Percentiles rank a stretch among this genome's conserved stretches.
phyloP scores from a whole-genome alignment of 2,113 vertebrate species.

The Motacilla tschutschensis region DNA sequence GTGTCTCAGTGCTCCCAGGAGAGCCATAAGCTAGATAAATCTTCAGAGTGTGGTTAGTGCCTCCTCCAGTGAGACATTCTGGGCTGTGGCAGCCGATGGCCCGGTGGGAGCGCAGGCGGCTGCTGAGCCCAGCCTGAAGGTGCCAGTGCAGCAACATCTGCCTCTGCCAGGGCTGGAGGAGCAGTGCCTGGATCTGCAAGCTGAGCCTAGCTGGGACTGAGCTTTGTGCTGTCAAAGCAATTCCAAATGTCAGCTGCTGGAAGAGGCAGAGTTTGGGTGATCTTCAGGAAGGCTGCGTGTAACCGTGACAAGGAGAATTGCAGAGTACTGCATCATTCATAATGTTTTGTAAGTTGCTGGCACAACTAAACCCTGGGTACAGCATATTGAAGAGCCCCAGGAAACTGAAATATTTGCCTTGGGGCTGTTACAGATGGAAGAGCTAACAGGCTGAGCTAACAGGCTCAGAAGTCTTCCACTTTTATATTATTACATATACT shows the following conservation, averaged over 20 bases:
- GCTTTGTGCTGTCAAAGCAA: background rate
- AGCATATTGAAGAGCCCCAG: slow-evolving; percentile 1
- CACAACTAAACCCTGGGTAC: background rate
- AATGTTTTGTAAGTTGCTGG: slow-evolving; percentile 12
- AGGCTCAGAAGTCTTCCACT: slow-evolving; percentile 9
- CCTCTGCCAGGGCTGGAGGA: background rate
- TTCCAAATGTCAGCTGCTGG: background rate
- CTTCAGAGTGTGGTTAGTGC: background rate
- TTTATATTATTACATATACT: background rate
- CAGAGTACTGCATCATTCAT: background rate
- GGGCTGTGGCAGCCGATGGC: background rate
- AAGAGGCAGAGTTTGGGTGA: background rate
- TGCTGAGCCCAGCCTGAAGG: background rate
- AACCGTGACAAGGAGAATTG: background rate
- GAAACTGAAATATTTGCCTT: slow-evolving; percentile 32
- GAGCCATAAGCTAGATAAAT: background rate
- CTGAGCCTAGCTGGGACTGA: background rate
- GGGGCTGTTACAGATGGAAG: slow-evolving; percentile 33
- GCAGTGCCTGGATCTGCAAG: background rate
- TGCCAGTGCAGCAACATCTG: background rate
- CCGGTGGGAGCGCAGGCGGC: background rate
- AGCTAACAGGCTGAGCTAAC: slow-evolving; percentile 15
- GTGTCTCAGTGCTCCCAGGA: background rate
- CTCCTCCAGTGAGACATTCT: background rate
- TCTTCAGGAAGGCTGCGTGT: background rate